Evolutionary conservation across 2,888 invertebrate species (phyloP), one percentile per base, ranked within the genome.

Genomic region (Acanthosoma haemorrhoidale): DNA sequence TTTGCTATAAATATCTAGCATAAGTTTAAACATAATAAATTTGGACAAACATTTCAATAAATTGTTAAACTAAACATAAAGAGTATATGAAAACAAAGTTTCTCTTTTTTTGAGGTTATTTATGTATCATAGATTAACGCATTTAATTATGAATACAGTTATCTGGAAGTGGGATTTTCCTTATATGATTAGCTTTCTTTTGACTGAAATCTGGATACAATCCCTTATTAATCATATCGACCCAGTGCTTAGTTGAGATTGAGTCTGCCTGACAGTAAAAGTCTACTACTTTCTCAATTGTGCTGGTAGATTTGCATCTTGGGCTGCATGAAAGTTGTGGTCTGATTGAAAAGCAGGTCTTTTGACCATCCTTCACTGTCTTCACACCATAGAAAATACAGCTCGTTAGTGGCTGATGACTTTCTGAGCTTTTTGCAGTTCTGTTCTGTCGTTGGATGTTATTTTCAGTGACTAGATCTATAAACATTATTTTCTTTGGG

Each of bases 321-420:
- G 80, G 77, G 70, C 81, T 80, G 79, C 89, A 90, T 2, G 82
- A 78, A 1, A 85, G 82, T 25, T 87, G 75, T 1, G 84, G 83
- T 13, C 80, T 80, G 9, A 82, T 80, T 4, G 86, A 84, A 78
- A 89, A 88, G 79, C 89, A 89, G 70, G 85, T 83, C 75, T 85
- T 80, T 0, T 81, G 82, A 58, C 82, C 80, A 72, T 81, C 74
- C 75, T 84, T 81, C 57, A 82, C 80, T 76, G 78, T 72, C 31
- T 75, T 74, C 3, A 78, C 78, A 13, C 75, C 75, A 18, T 75
- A 64, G 1, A 39, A 63, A 76, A 77, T 59, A 74, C 77, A 78
- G 39, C 69, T 84, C 77, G 39, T 75, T 25, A 25, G 0, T n/a
- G n/a, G 13, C 3, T 51, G 21, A 1, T 25, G 21, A 11, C 11